Percentiles rank a stretch among this genome's conserved stretches.
Conservation (phyloP, 2,113 vertebrate genomes). For the Narcine bancroftii region DNA sequence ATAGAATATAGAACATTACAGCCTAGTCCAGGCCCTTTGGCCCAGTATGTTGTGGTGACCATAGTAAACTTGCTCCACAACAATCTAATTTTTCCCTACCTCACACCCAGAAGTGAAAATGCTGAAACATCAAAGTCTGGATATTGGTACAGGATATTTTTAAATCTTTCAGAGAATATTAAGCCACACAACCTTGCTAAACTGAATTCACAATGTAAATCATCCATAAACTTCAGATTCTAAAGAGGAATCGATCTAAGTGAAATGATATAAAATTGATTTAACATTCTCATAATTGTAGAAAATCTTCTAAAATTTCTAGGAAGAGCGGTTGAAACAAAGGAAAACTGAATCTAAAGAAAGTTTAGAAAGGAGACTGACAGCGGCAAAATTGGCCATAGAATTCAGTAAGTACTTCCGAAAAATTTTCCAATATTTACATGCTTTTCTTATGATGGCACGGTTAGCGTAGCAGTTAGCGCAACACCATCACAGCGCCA, state of each 20-base stretch:
- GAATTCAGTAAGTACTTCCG: constrained; percentile 76
- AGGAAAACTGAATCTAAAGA: constrained; percentile 84
- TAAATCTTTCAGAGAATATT: background rate
- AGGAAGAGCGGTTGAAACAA: constrained; percentile 81
- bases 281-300: background rate
- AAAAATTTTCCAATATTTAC: background rate
- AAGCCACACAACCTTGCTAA: background rate
- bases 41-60: too few species aligned
- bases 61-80: too few species aligned
- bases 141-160: background rate
- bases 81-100: background rate
- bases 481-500: too few species aligned
- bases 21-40: too few species aligned
- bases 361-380: constrained; percentile 71
- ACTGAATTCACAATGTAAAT: background rate
- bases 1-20: too few species aligned
- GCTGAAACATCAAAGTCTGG: background rate
- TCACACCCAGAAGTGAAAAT: background rate
- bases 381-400: constrained; percentile 64
- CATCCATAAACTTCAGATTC: background rate
- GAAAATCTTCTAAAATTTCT: rapidly evolving
- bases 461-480: too few species aligned
- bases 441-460: too few species aligned
- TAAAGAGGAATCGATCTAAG: too few species aligned
- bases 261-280: background rate